Conservation (phyloP, 2,797 vertebrate species). For the Pempheris klunzingeri region DNA sequence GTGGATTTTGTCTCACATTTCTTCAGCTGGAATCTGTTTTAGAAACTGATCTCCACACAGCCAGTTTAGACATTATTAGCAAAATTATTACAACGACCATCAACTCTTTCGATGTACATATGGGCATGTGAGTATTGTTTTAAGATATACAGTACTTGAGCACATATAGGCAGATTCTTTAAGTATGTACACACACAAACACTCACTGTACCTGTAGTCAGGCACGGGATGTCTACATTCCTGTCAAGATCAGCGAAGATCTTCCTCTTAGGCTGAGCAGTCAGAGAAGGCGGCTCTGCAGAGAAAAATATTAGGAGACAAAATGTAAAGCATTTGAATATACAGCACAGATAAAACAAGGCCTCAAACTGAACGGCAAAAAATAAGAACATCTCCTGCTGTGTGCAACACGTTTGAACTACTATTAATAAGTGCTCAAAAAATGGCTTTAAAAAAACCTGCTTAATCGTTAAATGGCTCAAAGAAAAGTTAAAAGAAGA, state of each 20-base stretch:
- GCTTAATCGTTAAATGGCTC: conserved; percentile 25
- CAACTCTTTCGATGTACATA: not conserved
- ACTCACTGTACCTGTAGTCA: conserved; percentile 86
- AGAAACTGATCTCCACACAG: not conserved
- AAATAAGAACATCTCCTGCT: not conserved
- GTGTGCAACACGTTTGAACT: conserved; percentile 2
- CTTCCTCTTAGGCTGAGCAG: conserved; percentile 85
- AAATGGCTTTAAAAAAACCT: not conserved
- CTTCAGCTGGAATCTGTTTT: not conserved
- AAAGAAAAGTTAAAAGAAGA: not conserved
- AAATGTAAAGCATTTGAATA: conserved; percentile 15
- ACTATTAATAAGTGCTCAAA: conserved; percentile 1
- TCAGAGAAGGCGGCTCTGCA: conserved; percentile 91
- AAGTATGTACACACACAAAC: conserved; percentile 1
- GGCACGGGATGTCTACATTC: conserved; percentile 89
- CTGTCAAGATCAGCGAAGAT: conserved; percentile 88
- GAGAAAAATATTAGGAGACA: not conserved
- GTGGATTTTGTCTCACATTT: not conserved
- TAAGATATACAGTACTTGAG: not conserved
- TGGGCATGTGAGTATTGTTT: not conserved
- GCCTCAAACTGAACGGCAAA: not conserved
- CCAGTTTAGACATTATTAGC: not conserved
- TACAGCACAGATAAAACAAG: conserved; percentile 1
- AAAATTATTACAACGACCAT: not conserved
- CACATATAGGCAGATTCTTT: not conserved